Conservation (phyloP, 2,797 vertebrate species). For the Salarias fasciatus region DNA sequence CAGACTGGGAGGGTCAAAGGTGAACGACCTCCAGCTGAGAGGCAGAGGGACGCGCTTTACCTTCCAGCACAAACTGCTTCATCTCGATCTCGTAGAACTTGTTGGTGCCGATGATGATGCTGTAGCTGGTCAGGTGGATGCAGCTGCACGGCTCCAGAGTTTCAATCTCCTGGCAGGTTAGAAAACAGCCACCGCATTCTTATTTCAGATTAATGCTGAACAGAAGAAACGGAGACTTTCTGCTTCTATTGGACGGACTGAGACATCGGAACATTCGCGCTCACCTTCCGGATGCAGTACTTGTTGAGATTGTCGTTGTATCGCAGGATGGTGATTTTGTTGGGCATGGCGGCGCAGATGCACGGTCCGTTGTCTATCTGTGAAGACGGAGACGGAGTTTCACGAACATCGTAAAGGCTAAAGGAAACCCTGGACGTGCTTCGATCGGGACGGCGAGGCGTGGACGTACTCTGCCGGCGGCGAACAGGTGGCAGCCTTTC, state of each 20-base stretch:
- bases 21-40: too few relatives aligned
- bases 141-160: slow-evolving; percentile 99
- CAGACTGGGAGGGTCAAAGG: too few relatives aligned
- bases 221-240: too few relatives aligned
- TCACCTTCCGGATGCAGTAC: slow-evolving; percentile 96
- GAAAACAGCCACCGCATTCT: too few relatives aligned
- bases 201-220: too few relatives aligned
- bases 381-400: neutral
- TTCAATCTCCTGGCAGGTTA: slow-evolving; percentile 90
- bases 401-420: too few relatives aligned
- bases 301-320: slow-evolving; percentile 97
- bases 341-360: slow-evolving; percentile 97
- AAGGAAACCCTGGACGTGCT: too few relatives aligned
- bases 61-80: slow-evolving; percentile 98
- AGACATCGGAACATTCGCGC: neutral
- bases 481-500: slow-evolving; percentile 97
- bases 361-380: slow-evolving; percentile 95
- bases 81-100: slow-evolving; percentile 99
- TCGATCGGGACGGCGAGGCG: too few relatives aligned
- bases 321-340: slow-evolving; percentile 93
- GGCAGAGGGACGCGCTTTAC: too few relatives aligned
- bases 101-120: slow-evolving; percentile 98
- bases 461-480: slow-evolving; percentile 90
- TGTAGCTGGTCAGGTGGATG: slow-evolving; percentile 96
- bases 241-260: too few relatives aligned